Conservation (phyloP, 2,113 vertebrate species). For the Nyctereutes procyonoides region DNA sequence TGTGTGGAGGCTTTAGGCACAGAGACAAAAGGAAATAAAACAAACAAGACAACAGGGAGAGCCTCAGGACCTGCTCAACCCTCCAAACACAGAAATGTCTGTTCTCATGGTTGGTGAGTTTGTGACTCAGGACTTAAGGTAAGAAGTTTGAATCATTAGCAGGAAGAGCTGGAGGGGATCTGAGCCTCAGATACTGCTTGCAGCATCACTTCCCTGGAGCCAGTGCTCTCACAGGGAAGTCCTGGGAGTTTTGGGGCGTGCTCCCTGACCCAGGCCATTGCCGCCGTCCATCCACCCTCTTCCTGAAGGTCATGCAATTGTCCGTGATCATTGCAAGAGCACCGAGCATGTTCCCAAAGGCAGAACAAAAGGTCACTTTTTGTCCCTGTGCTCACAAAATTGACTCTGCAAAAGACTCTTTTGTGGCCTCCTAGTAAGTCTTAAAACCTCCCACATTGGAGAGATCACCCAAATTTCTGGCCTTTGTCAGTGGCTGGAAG, state of each 20-base stretch:
- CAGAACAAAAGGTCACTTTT: neutral
- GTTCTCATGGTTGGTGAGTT: neutral
- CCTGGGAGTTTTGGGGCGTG: neutral
- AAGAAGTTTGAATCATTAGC: neutral
- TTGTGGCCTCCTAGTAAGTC: neutral
- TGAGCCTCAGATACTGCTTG: neutral
- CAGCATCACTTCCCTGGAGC: neutral
- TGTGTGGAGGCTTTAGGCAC: neutral
- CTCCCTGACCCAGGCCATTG: neutral
- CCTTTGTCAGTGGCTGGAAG: neutral
- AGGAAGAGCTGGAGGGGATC: neutral
- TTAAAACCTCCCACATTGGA: neutral
- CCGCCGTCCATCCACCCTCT: neutral
- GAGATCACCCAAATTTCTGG: neutral
- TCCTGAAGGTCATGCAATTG: accelerated
- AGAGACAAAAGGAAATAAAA: neutral
- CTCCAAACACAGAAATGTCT: neutral
- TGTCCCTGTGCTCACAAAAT: neutral
- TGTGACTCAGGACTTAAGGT: neutral
- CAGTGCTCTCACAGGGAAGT: neutral
- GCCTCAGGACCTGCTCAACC: neutral
- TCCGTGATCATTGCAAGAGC: accelerated
- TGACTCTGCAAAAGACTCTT: neutral
- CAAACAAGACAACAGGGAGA: neutral
- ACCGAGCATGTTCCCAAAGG: neutral